Evolutionary conservation across 2,113 vertebrate species (phyloP).

Genomic region (Plecturocebus donacophilus): DNA sequence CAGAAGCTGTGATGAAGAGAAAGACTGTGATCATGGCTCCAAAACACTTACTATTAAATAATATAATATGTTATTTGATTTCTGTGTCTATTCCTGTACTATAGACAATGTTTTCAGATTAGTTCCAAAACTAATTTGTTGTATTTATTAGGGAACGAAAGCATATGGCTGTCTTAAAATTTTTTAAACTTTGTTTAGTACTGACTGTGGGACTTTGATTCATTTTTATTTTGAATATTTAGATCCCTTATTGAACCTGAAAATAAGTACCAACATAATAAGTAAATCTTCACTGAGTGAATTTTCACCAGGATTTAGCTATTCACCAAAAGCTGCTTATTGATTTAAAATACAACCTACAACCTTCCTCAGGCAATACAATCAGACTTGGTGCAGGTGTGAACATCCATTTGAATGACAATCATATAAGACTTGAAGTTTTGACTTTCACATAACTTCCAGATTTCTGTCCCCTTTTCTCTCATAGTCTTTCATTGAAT

Average conservation of each 20-base stretch:
- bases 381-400: background rate
- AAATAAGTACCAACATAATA: background rate
- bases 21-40: background rate
- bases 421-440: background rate
- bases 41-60: background rate
- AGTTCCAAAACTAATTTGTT: background rate
- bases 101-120: background rate
- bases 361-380: background rate
- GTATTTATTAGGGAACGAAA: background rate
- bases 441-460: background rate
- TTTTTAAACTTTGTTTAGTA: background rate
- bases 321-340: background rate
- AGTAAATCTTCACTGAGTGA: background rate
- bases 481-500: background rate
- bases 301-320: background rate
- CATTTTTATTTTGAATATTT: background rate
- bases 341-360: background rate
- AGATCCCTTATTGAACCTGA: background rate
- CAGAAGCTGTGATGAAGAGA: background rate
- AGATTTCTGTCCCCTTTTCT: background rate
- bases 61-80: background rate
- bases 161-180: background rate
- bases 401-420: background rate
- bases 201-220: background rate
- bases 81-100: background rate